These are phyloP conservation scores for Biston betularia DNA, from an alignment of 2,888 invertebrate species.

Conservation along the genomic window DNA sequence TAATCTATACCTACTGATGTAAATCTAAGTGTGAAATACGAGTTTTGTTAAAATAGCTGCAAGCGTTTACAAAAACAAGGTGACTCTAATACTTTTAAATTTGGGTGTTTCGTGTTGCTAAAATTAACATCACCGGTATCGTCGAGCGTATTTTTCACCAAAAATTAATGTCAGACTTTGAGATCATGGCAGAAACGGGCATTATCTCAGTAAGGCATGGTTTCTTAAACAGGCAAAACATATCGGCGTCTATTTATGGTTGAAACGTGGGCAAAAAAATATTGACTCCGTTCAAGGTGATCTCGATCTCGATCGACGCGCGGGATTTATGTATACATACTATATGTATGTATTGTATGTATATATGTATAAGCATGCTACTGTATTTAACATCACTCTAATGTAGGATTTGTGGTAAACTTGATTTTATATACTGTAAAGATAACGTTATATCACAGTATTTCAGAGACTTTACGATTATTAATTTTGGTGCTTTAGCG, in stretches of 20 bases:
- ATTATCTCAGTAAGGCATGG: slow-evolving; percentile 17
- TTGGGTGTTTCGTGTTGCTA: not conserved
- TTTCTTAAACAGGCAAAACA: slow-evolving; percentile 42
- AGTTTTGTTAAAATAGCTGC: not conserved
- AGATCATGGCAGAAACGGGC: slow-evolving; percentile 4
- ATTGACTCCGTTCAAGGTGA: slow-evolving; percentile 78
- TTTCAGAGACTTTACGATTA: not conserved
- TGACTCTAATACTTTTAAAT: slow-evolving; percentile 8
- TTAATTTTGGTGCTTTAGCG: too few relatives aligned
- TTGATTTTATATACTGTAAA: not conserved
- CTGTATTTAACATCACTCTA: slow-evolving; percentile 52
- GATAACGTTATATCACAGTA: too few relatives aligned
- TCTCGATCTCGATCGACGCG: slow-evolving; percentile 44
- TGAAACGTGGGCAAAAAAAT: slow-evolving; percentile 64
- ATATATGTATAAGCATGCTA: slow-evolving; percentile 23
- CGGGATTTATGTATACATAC: slow-evolving; percentile 11
- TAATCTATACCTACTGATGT: slow-evolving; percentile 19
- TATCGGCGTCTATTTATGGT: slow-evolving; percentile 42
- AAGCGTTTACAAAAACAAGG: slow-evolving; percentile 18
- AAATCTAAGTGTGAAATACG: slow-evolving; percentile 42
- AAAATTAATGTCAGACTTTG: slow-evolving; percentile 12
- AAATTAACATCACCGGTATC: not conserved
- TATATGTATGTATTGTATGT: too few relatives aligned
- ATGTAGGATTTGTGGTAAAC: slow-evolving; percentile 42
- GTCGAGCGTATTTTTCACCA: not conserved